Evolutionary conservation across 2,888 invertebrate genomes (phyloP), one percentile per base, ranked within the genome.

Genomic region (Agrilus mali): DNA sequence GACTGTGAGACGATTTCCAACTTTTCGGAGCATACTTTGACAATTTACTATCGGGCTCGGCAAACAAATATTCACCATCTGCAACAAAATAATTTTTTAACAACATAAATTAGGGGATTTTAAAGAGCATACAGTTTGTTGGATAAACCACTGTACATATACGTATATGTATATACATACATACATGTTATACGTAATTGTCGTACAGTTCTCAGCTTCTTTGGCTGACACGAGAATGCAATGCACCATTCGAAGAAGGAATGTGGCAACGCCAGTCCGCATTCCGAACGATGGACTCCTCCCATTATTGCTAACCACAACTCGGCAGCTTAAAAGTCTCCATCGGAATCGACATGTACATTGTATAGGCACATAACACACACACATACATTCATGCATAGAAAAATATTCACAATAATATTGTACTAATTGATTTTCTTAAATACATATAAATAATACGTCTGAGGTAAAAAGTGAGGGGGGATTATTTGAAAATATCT

Each of bases 41-140:
- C 61, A 96, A 76, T 73, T 95, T 95, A 74, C 86, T 87, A 68
- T 93, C 93, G 65, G 84, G 82, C 68, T 94, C 90, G 69, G 92
- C 84, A 73, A 95, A 96, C 64, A 93, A 79, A 71, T 87, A 93
- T 74, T 95, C 94, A 71, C 88, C 89, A 77, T 93, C 94, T 94
- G 77, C 34, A 82, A 81, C 53, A 54, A 53, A 20, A 4, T 17
- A 17, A 2, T 17, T 17, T 17, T 17, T 17, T 17, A 4, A 17
- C 17, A 49, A 7, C 22, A 4, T n/a, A n/a, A n/a, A 6, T 22
- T 22, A 6, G 27, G 10, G 27, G 8, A 27, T 27, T 4, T 10
- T 2, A 27, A 27, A 27, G 10, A 27, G 8, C 27, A 10, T 27
- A 27, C 27, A 27, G 2, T 27, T 8, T 27, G 10, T 27, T 27